phyloP scores from a whole-genome alignment of 2,113 vertebrate genomes.

The Erythrolamprus reginae region DNA sequence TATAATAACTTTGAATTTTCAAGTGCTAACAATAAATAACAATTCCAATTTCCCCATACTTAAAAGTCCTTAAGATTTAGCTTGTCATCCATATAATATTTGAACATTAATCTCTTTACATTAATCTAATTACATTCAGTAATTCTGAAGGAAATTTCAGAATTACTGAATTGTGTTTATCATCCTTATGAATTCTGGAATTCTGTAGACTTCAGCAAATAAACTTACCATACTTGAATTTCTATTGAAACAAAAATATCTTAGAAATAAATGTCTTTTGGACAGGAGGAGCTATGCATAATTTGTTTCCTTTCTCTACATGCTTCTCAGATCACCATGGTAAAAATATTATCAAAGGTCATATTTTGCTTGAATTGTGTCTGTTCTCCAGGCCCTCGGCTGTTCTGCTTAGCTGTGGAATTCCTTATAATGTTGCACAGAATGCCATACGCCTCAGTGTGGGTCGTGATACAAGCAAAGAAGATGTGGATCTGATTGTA shows the following conservation, averaged over 20 bases:
- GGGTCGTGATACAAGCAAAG: conserved; percentile 76
- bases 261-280: neutral
- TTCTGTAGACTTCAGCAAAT: neutral
- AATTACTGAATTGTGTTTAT: neutral
- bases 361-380: accelerated
- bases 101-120: neutral
- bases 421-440: conserved; percentile 73
- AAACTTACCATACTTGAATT: neutral
- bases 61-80: neutral
- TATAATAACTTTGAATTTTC: neutral
- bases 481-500: conserved; percentile 81
- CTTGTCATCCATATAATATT: neutral
- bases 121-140: no score
- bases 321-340: neutral
- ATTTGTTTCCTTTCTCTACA: neutral
- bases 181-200: neutral
- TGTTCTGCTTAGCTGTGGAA: conserved; percentile 83
- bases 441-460: conserved; percentile 88
- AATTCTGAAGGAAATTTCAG: neutral
- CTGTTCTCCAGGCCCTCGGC: conserved; percentile 78
- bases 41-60: neutral
- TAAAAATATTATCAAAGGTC: neutral
- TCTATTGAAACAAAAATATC: neutral
- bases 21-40: neutral
- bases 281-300: neutral